A percentile compares a stretch with the other conserved stretches of the same genome.
phyloP scores from a whole-genome alignment of 2,797 vertebrate species.

The Phoeniculus purpureus region DNA sequence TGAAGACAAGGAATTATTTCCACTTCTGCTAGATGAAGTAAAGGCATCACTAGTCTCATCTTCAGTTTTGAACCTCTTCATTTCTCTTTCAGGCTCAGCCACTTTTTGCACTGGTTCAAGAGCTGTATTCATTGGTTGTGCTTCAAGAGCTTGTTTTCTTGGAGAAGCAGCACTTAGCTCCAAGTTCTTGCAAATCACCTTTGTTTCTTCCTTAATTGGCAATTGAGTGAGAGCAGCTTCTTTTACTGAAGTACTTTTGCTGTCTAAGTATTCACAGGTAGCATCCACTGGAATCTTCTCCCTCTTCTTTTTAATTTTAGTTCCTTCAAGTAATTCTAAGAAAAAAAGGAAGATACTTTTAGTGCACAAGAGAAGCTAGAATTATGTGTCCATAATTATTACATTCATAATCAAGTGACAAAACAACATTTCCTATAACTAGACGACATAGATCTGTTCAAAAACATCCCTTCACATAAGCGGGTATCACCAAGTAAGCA shows the following conservation, averaged over 20 bases:
- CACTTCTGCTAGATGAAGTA: conserved; percentile 38
- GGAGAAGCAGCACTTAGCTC: not conserved
- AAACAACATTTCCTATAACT: not conserved
- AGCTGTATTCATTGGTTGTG: not conserved
- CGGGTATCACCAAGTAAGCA: not conserved
- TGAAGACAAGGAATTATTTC: conserved; percentile 50
- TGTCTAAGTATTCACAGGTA: conserved; percentile 1
- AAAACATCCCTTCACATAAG: not conserved
- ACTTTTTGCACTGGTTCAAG: not conserved
- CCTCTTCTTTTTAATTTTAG: conserved; percentile 79
- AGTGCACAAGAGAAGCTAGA: not conserved
- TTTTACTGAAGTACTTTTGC: not conserved
- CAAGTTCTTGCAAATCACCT: not conserved
- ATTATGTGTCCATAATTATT: not conserved
- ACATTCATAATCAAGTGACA: not conserved
- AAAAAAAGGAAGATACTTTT: not conserved
- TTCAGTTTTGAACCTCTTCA: conserved; percentile 81
- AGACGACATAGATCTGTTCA: not conserved
- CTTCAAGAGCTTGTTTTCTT: not conserved
- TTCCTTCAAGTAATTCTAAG: conserved; percentile 79
- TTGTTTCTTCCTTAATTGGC: conserved; percentile 39
- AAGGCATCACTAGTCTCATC: conserved; percentile 54
- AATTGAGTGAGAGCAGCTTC: not conserved
- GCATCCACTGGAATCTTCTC: conserved; percentile 83
- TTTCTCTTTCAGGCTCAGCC: conserved; percentile 46